Conservation (phyloP, 1,140 invertebrate genomes). For the Maniola jurtina region DNA sequence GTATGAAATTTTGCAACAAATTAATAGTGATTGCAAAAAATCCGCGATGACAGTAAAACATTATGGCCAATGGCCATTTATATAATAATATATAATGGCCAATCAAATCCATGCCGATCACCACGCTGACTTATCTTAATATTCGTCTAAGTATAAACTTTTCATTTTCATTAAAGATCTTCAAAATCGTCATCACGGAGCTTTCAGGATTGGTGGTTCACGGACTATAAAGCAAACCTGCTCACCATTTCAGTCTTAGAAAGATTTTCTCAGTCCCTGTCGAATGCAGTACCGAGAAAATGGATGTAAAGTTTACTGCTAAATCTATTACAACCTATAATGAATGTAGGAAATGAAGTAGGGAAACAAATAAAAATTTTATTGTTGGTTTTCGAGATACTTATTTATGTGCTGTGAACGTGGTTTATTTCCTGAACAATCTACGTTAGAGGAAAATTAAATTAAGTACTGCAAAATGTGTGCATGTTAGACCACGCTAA, state of each 20-base stretch:
- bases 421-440: conserved; percentile 31
- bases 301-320: neutral
- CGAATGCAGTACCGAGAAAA: neutral
- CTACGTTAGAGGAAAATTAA: conserved; percentile 36
- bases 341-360: conserved; percentile 15
- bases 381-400: conserved; percentile 22
- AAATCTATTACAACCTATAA: conserved; percentile 16
- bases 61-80: too few species aligned
- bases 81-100: too few species aligned
- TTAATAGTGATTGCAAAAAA: too few species aligned
- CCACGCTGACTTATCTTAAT: too few species aligned
- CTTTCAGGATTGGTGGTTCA: too few species aligned
- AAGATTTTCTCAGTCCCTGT: neutral
- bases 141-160: too few species aligned
- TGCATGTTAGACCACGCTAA: conserved; percentile 24
- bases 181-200: too few species aligned
- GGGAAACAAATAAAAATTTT: conserved; percentile 22
- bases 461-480: conserved; percentile 46
- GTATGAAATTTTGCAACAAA: too few species aligned
- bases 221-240: too few species aligned
- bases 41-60: too few species aligned
- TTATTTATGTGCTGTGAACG: conserved; percentile 27
- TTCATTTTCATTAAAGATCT: too few species aligned
- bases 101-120: too few species aligned
- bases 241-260: neutral